Base-by-base conservation (phyloP, 2,797 vertebrate species). In the Anguilla anguilla region DNA sequence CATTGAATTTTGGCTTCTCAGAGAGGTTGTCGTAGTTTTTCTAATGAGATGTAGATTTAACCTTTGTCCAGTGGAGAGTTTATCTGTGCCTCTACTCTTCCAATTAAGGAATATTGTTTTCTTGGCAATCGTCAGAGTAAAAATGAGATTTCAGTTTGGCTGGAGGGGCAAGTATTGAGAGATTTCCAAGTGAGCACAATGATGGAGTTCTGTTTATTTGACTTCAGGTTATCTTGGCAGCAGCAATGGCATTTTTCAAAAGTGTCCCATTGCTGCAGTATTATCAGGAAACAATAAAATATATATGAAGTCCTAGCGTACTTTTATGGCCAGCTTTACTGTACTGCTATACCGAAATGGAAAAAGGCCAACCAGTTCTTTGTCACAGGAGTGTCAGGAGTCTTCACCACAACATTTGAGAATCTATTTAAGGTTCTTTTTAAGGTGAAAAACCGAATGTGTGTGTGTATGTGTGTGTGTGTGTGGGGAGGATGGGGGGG, bases 71-170 rank as follows among this genome's bases (percentile, higher is more conserved):
- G 64, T n/a, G n/a, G n/a, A 69, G 64, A 6, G 64, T 28, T 69
- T 69, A 64, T n/a, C 64, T 69, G 9, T 69, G 25, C 3, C 64
- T 69, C n/a, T 9, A n/a, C 25, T 10, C n/a, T 69, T 69, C 64
- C 9, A 69, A 69, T 69, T 69, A 69, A 69, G 64, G 25, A 69
- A n/a, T 69, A 69, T 69, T 28, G 64, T 69, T 69, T 69, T 69
- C 64, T 69, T 69, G 64, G 64, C 64, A 69, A 11, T 28, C n/a
- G 64, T 69, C 28, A 69, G 64, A 69, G 25, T n/a, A 69, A 69
- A n/a, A 28, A 69, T n/a, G 64, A 69, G 7, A n/a, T 69, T 69
- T 69, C 25, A 69, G 25, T 28, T 69, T 69, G 64, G n/a, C 64
- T 69, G 64, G 25, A 69, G 25, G 61, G 61, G 7, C 64, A 69